Percentiles rank a stretch among this genome's conserved stretches.
Evolutionary conservation across 1,140 invertebrate genomes (phyloP).

Genomic region (Vanessa atalanta): DNA sequence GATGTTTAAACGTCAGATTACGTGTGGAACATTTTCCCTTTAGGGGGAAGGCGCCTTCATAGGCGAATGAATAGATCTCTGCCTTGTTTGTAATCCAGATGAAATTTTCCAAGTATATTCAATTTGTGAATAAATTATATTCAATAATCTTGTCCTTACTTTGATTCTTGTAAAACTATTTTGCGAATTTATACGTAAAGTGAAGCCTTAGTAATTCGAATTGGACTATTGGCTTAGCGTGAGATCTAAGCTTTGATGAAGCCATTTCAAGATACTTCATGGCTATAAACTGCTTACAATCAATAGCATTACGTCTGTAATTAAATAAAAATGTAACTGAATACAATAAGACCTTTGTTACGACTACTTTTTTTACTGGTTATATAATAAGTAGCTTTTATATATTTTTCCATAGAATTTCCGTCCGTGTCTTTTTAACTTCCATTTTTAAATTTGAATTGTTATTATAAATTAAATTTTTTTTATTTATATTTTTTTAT

Average conservation of each 20-base stretch:
- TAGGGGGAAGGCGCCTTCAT: no score
- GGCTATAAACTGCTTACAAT: slow-evolving; percentile 27
- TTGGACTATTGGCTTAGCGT: slow-evolving; percentile 33
- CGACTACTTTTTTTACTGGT: background rate
- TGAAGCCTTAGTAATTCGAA: slow-evolving; percentile 36
- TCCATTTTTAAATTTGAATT: no score
- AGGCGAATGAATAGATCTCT: no score
- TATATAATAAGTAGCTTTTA: background rate
- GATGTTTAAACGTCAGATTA: no score
- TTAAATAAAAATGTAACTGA: slow-evolving; percentile 7
- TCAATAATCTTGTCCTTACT: background rate
- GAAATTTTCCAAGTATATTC: no score
- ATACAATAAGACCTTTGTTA: background rate
- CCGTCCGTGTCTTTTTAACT: no score
- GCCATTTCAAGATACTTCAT: slow-evolving; percentile 37
- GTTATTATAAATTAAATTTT: no score
- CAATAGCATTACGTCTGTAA: slow-evolving; percentile 23
- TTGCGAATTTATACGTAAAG: background rate
- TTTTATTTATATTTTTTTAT: no score
- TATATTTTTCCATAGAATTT: no score
- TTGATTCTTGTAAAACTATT: background rate
- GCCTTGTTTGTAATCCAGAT: no score
- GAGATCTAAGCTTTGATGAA: slow-evolving; percentile 36
- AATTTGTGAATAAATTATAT: background rate
- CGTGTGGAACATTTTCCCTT: no score